phyloP scores from a whole-genome alignment of 2,113 vertebrate species.

The Dicerorhinus sumatrensis region DNA sequence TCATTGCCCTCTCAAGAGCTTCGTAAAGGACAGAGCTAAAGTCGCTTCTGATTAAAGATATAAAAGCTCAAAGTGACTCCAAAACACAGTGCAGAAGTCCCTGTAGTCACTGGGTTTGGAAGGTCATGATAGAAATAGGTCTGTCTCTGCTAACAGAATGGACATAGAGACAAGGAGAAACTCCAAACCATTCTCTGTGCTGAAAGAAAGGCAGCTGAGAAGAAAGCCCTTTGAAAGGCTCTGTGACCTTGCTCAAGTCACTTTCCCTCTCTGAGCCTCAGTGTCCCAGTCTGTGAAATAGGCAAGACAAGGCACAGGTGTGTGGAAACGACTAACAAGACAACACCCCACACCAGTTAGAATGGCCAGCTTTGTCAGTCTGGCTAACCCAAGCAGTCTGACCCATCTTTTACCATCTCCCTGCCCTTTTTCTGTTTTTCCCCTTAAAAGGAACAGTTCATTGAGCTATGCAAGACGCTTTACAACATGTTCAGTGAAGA shows the following conservation, averaged over 20 bases:
- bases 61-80: background rate
- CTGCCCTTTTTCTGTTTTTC: background rate
- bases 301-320: background rate
- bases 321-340: background rate
- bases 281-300: background rate
- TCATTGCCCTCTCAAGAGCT: background rate
- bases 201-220: background rate
- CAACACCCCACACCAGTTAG: background rate
- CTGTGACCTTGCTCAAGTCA: background rate
- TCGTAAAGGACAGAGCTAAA: background rate
- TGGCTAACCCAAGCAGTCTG: fast-evolving
- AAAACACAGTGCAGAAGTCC: background rate
- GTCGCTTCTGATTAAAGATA: background rate
- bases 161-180: background rate
- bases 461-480: conserved; percentile 97
- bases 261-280: background rate
- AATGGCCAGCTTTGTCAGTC: background rate
- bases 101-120: background rate
- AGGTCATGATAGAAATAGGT: background rate
- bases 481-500: conserved; percentile 99
- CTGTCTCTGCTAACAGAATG: background rate
- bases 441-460: conserved; percentile 95
- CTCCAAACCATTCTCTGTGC: background rate
- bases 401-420: background rate
- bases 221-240: background rate